Percentiles rank a stretch among this genome's conserved stretches.
These are phyloP conservation scores for Diorhabda carinulata DNA, from an alignment of 1,140 invertebrate species.

Conservation along the genomic window DNA sequence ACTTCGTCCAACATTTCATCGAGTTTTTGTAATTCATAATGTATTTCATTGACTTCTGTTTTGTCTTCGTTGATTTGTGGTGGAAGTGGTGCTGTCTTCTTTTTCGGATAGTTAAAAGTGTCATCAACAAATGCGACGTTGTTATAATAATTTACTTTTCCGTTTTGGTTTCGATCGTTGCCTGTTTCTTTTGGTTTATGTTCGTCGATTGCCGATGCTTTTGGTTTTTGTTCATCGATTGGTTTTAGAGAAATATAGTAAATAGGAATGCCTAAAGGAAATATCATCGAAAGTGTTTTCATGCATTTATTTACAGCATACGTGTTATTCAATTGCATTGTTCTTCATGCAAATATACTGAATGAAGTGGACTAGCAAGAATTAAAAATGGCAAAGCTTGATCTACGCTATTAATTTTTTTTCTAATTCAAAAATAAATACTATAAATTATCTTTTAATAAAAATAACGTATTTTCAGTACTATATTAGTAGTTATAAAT, in stretches of 20 bases:
- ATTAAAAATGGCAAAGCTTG: background rate
- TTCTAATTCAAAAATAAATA: no score
- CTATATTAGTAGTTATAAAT: no score
- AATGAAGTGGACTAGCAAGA: no score
- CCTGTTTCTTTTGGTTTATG: background rate
- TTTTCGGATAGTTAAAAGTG: conserved; percentile 16
- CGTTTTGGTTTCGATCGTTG: conserved; percentile 14
- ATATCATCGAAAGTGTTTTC: conserved; percentile 14
- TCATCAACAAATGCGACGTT: conserved; percentile 27
- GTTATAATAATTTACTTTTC: conserved; percentile 18
- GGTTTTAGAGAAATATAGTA: conserved; percentile 33
- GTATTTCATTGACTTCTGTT: conserved; percentile 20
- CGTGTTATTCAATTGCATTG: conserved; percentile 7
- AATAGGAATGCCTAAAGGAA: conserved; percentile 35
- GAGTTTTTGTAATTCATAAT: conserved; percentile 27
- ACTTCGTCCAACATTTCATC: conserved; percentile 36
- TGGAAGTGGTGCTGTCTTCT: conserved; percentile 20
- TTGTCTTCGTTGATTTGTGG: conserved; percentile 19
- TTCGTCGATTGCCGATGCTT: background rate
- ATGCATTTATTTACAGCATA: conserved; percentile 32
- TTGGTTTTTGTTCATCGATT: conserved; percentile 18
- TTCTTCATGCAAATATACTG: background rate
- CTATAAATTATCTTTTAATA: no score
- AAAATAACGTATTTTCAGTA: no score
- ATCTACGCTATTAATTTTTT: no score